Evolutionary conservation across 2,797 vertebrate species (phyloP).

Genomic region (Spea hammondii): DNA sequence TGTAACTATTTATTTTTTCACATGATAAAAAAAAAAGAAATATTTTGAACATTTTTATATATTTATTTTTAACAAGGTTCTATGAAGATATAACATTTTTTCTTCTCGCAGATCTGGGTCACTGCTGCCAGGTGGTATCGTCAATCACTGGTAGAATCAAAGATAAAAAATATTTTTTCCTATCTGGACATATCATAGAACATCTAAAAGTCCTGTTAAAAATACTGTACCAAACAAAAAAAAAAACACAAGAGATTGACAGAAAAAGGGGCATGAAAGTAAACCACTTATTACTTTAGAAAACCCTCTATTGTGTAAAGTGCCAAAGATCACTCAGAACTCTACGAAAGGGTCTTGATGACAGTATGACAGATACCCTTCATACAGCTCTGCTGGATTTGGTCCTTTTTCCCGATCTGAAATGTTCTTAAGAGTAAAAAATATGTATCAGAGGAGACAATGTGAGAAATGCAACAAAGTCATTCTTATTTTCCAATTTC

Average conservation of each 20-base stretch:
- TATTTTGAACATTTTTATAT: too few species aligned
- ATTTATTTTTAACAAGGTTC: too few species aligned
- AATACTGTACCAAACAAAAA: constrained; percentile 5
- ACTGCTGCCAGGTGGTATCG: too few species aligned
- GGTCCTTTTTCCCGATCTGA: background rate
- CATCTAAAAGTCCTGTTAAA: constrained; percentile 28
- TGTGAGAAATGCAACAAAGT: too few species aligned
- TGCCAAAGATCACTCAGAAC: constrained; percentile 39
- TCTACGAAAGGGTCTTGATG: constrained; percentile 7
- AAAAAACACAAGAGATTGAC: constrained; percentile 5
- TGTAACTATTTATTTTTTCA: too few species aligned
- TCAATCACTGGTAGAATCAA: background rate
- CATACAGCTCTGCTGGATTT: background rate
- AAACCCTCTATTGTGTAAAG: constrained; percentile 32
- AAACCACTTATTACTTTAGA: constrained; percentile 19
- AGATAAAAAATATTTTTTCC: background rate
- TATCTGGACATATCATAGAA: background rate
- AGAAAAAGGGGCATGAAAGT: constrained; percentile 28
- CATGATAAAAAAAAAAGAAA: too few species aligned
- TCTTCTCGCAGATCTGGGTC: too few species aligned
- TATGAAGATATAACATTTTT: too few species aligned
- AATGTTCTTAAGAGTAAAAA: too few species aligned
- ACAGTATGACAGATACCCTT: background rate
- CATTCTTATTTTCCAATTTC: too few species aligned
- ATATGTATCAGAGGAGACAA: background rate